Conservation (phyloP, 2,888 invertebrate genomes). For the Limenitis camilla region DNA sequence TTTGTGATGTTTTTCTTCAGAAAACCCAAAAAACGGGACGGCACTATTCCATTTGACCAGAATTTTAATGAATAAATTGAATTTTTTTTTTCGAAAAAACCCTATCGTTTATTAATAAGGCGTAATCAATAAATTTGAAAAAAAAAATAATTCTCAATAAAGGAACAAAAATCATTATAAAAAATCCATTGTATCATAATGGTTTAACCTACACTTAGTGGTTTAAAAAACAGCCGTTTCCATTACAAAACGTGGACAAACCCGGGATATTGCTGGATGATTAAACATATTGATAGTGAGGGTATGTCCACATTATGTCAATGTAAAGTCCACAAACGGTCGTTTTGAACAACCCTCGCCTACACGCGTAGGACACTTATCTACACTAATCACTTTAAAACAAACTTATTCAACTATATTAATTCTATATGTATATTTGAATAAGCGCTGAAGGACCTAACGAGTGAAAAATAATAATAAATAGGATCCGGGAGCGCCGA, state of each 20-base stretch:
- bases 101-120: too few species aligned
- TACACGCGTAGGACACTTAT: conserved; percentile 49
- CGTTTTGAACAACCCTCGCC: conserved; percentile 30
- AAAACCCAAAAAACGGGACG: too few species aligned
- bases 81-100: too few species aligned
- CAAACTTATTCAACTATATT: conserved; percentile 51
- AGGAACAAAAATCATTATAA: neutral
- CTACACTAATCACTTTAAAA: conserved; percentile 37
- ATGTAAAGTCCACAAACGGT: conserved; percentile 10
- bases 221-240: conserved; percentile 18
- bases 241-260: neutral
- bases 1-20: too few species aligned
- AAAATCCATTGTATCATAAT: neutral
- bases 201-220: conserved; percentile 8
- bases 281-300: neutral
- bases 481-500: conserved; percentile 54
- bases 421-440: conserved; percentile 62
- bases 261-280: neutral
- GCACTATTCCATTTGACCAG: too few species aligned
- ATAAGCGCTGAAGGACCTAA: conserved; percentile 66
- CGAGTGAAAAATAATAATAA: conserved; percentile 66
- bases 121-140: neutral
- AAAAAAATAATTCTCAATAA: neutral
- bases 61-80: too few species aligned
- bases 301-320: conserved; percentile 1